Evolutionary conservation across 2,888 invertebrate species (phyloP).

Genomic region (Andrena trimmerana): DNA sequence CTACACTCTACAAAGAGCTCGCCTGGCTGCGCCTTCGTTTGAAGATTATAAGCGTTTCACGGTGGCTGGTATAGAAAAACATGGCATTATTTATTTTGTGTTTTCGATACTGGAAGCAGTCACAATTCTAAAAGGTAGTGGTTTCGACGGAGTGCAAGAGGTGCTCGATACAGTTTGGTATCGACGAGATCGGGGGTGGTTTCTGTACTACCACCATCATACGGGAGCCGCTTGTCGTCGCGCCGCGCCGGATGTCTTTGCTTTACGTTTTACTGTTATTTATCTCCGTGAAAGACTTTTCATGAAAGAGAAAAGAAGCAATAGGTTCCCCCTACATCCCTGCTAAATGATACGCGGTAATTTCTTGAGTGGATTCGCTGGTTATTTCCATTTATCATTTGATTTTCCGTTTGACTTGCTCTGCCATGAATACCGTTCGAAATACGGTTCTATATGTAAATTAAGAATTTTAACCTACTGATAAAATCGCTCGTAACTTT

Average conservation of each 20-base stretch:
- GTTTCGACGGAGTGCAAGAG: constrained; percentile 29
- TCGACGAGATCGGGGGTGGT: constrained; percentile 56
- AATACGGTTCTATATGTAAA: not conserved
- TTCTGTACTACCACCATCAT: constrained; percentile 33
- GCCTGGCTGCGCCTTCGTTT: constrained; percentile 73
- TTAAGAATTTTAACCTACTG: no score
- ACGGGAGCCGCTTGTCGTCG: constrained; percentile 26
- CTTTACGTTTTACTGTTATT: constrained; percentile 77
- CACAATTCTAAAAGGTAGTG: constrained; percentile 40
- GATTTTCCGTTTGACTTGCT: not conserved
- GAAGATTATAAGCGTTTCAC: constrained; percentile 79
- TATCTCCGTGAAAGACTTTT: constrained; percentile 72
- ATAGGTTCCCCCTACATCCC: not conserved
- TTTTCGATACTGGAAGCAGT: constrained; percentile 63
- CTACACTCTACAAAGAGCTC: constrained; percentile 38
- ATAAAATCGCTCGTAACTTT: no score
- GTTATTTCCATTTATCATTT: constrained; percentile 29
- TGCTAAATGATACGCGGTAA: constrained; percentile 48
- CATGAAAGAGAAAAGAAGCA: constrained; percentile 20
- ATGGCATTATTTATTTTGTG: constrained; percentile 79
- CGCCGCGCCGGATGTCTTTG: constrained; percentile 70
- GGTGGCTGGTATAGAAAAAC: constrained; percentile 72
- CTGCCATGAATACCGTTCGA: not conserved
- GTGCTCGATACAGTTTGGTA: constrained; percentile 51
- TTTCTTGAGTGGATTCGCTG: constrained; percentile 36